A percentile compares a stretch with the other conserved stretches of the same genome.
phyloP scores from a whole-genome alignment of 2,888 invertebrate genomes.

The Drosophila tripunctata region DNA sequence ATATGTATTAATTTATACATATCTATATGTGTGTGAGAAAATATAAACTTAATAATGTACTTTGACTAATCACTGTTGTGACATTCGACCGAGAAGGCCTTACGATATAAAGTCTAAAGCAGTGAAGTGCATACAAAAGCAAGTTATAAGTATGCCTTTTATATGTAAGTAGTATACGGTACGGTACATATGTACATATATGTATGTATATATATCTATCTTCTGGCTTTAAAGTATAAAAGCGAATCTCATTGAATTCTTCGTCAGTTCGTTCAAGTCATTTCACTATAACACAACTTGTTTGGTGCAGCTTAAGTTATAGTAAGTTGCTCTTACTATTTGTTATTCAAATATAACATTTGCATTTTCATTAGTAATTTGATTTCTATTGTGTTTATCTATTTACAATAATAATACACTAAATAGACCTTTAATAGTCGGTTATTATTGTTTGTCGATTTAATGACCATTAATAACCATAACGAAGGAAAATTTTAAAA shows the following conservation, averaged over 20 bases:
- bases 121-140: conserved; percentile 45
- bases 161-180: conserved; percentile 13
- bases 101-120: conserved; percentile 70
- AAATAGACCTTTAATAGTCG: conserved; percentile 3
- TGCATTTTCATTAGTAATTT: conserved; percentile 47
- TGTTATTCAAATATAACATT: conserved; percentile 35
- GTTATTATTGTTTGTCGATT: neutral
- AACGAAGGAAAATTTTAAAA: conserved; percentile 4
- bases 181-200: conserved; percentile 10
- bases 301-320: conserved; percentile 35
- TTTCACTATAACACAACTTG: conserved; percentile 60
- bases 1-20: conserved; percentile 11
- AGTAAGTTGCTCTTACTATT: conserved; percentile 35
- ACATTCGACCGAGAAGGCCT: conserved; percentile 73
- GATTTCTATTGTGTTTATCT: conserved; percentile 13
- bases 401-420: conserved; percentile 13
- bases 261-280: conserved; percentile 67
- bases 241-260: conserved; percentile 63
- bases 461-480: conserved; percentile 4
- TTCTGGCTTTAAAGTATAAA: conserved; percentile 54
- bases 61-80: conserved; percentile 72
- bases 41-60: conserved; percentile 66
- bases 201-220: conserved; percentile 14
- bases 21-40: conserved; percentile 26
- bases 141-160: conserved; percentile 33